Base-by-base conservation (phyloP, 2,113 vertebrate genomes). In the Vireo altiloquus region DNA sequence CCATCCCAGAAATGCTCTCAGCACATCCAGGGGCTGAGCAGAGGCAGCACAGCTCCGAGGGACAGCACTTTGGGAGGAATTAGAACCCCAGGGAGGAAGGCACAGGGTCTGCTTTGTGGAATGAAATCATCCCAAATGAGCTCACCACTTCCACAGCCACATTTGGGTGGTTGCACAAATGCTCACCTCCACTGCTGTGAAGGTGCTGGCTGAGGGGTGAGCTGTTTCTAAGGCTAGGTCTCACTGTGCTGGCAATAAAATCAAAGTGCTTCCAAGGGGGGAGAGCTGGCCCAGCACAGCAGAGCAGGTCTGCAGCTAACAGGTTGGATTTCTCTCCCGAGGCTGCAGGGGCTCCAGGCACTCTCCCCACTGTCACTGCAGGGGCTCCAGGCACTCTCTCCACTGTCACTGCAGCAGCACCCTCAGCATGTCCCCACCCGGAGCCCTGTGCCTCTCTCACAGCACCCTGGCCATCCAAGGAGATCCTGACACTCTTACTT, bases 171-270 rank as follows among this genome's bases (percentile, higher is more conserved):
- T 84, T 87, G 16, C 42, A 78, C 40, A 84, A 71, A 87, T 33
- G 35, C 23, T 70, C 59, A 42, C 47, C 81, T 35, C 63, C n/a
- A 7, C 22, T 15, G 3, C 33, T 15, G 42, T 12, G 70, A 82
- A 63, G 66, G 66, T 4, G 25, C 47, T 71, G 44, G 47, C 84
- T 84, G 84, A 63, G 77, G 70, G 28, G 31, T 39, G 39, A 0
- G 4, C 31, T 19, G 59, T 57, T 89, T 59, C 77, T 35, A 42
- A 52, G 2, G 5, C 52, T 66, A 3, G 19, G 42, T 54, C 72
- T 83, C 44, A 31, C 60, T 42, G 39, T 75, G 77, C 44, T 89
- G 52, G 50, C 87, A 72, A 59, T 90, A 60, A 92, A 91, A 89
- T 56, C 81, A 70, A 79, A 87, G 52, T 15, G 4, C 17, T 87